Evolutionary conservation across 2,797 vertebrate species (phyloP).

Genomic region (Leuciscus waleckii): DNA sequence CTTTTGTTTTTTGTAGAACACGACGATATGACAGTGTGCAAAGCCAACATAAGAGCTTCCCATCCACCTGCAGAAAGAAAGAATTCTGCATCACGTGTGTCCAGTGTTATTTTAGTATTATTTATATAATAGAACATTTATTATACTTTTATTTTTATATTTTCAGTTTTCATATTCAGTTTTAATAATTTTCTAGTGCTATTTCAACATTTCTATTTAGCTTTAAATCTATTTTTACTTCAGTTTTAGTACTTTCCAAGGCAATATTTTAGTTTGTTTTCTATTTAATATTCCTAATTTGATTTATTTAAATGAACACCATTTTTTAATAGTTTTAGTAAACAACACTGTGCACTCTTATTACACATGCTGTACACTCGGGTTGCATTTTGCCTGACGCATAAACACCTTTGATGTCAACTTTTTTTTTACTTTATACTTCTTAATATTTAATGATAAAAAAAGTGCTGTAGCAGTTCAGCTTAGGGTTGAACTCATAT

Average conservation of each 20-base stretch:
- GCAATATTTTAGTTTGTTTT: background rate
- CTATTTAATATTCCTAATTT: background rate
- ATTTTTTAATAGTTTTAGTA: background rate
- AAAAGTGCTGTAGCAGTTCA: background rate
- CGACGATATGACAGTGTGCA: constrained; percentile 97
- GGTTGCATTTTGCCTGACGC: background rate
- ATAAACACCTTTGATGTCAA: background rate
- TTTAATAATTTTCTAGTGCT: background rate
- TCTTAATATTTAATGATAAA: background rate
- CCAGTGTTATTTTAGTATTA: background rate
- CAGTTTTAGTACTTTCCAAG: background rate
- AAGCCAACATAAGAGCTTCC: constrained; percentile 97
- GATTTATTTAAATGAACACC: background rate
- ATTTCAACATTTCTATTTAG: background rate
- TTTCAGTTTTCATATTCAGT: background rate
- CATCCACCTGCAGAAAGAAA: constrained; percentile 86
- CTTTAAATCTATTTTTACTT: background rate
- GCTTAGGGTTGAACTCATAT: background rate
- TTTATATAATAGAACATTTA: background rate
- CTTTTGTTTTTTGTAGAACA: constrained; percentile 99
- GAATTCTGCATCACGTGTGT: background rate
- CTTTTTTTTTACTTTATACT: too few species aligned
- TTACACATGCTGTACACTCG: background rate
- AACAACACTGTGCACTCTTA: background rate
- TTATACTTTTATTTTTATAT: background rate